A percentile compares a stretch with the other conserved stretches of the same genome.
Conservation (phyloP, 2,888 invertebrate genomes). For the Athrips mouffetella region DNA sequence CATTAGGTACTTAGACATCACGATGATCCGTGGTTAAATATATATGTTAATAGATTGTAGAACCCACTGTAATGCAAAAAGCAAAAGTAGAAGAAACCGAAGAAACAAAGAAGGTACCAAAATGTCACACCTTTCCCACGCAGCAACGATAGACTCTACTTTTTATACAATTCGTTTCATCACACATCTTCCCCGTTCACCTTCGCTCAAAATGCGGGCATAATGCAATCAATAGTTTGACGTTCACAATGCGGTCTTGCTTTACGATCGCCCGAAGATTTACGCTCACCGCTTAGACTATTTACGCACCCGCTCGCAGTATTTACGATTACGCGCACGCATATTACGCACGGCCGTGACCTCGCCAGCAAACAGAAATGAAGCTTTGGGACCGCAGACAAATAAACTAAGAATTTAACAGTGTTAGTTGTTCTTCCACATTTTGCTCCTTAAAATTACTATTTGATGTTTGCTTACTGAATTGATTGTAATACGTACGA, state of each 20-base stretch:
- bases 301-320: slow-evolving; percentile 52
- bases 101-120: no score
- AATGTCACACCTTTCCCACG: no score
- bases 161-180: slow-evolving; percentile 12
- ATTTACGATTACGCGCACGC: slow-evolving; percentile 62
- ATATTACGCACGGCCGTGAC: slow-evolving; percentile 51
- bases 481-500: no score
- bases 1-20: no score
- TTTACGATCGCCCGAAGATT: slow-evolving; percentile 57
- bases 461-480: no score
- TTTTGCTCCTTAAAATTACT: no score
- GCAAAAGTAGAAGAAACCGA: no score
- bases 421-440: no score
- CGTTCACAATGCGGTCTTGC: slow-evolving; percentile 53
- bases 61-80: no score
- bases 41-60: no score
- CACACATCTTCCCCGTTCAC: slow-evolving; percentile 9
- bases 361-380: slow-evolving; percentile 19
- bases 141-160: no score
- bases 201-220: slow-evolving; percentile 22
- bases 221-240: slow-evolving; percentile 60
- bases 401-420: not conserved
- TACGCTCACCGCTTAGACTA: slow-evolving; percentile 48
- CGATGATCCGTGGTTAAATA: no score
- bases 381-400: not conserved